Evolutionary conservation across 2,888 invertebrate species (phyloP), one percentile per base, ranked within the genome.

Genomic region (Hypercompe scribonia): DNA sequence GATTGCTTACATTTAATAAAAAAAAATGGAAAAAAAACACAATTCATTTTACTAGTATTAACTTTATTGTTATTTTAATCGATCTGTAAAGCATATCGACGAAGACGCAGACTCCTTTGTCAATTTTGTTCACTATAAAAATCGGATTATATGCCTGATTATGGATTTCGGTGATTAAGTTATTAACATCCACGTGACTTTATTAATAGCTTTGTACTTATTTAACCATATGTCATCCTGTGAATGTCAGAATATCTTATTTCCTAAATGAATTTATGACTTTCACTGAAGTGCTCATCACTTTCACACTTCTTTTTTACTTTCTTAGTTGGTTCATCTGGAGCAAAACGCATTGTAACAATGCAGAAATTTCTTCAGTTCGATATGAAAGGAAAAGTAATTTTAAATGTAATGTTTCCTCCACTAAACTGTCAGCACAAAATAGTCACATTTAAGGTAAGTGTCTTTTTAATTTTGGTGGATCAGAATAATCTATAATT

Each of bases 371-470:
- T 95, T 77, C 78, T 96, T 0, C 84, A 86, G 18, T 67, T 80
- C 0, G 70, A 86, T 50, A 83, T 86, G 82, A 81, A 28, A 71
- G 81, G 83, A 11, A 69, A 88, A 50, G 39, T 90, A 4, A 87
- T 91, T 71, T 54, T 86, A 10, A 87, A 88, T 42, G 76, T 88
- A 0, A 75, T 87, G 46, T 73, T 91, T 28, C 96, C 96, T 0
- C 88, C 96, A 0, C 89, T 96, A 46, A 90, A 90, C 67, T 87
- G 93, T 4, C 88, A 94, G 2, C 94, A 95, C 69, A 89, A 92
- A 10, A 95, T 97, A 68, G 95, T 96, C 78, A 96, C 97, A 0
- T 97, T 95, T 86, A 97, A 97, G 95, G 90, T 89, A 81, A 68
- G 50, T 50, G 21, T 50, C 7, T 21, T 8, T 50, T 50, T 0